Evolutionary conservation across 2,797 vertebrate genomes (phyloP).

Genomic region (Lophotriccus pileatus): DNA sequence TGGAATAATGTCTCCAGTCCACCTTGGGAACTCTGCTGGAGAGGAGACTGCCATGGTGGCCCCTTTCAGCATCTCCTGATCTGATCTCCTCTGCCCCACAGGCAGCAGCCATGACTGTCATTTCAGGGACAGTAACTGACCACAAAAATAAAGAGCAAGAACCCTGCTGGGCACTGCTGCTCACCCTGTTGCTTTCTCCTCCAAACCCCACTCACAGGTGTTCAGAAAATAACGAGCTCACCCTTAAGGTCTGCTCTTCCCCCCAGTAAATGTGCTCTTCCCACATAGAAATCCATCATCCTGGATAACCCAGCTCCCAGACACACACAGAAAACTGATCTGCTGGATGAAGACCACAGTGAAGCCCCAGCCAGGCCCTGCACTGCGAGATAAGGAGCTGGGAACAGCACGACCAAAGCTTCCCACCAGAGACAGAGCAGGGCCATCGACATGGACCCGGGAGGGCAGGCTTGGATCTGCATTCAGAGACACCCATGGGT

Average conservation of each 20-base stretch:
- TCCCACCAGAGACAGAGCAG: neutral
- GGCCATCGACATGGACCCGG: rapidly evolving
- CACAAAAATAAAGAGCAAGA: neutral
- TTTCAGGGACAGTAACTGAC: neutral
- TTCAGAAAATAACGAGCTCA: neutral
- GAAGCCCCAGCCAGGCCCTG: neutral
- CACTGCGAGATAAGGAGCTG: neutral
- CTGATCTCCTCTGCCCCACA: rapidly evolving
- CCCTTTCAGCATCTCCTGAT: neutral
- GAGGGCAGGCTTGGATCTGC: neutral
- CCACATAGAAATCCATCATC: neutral
- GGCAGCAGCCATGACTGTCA: neutral
- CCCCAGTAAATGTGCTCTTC: neutral
- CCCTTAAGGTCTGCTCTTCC: neutral
- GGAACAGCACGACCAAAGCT: neutral
- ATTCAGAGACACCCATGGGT: neutral
- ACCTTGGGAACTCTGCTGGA: neutral
- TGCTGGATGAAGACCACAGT: rapidly evolving
- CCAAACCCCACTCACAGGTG: neutral
- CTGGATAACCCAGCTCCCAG: neutral
- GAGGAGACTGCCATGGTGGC: neutral
- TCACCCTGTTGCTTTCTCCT: neutral
- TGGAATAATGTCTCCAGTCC: neutral
- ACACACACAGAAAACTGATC: neutral
- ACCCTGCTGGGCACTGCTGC: neutral